A percentile compares a stretch with the other conserved stretches of the same genome.
Evolutionary conservation across 2,113 vertebrate genomes (phyloP).

Genomic region (Dromiciops gliroides): DNA sequence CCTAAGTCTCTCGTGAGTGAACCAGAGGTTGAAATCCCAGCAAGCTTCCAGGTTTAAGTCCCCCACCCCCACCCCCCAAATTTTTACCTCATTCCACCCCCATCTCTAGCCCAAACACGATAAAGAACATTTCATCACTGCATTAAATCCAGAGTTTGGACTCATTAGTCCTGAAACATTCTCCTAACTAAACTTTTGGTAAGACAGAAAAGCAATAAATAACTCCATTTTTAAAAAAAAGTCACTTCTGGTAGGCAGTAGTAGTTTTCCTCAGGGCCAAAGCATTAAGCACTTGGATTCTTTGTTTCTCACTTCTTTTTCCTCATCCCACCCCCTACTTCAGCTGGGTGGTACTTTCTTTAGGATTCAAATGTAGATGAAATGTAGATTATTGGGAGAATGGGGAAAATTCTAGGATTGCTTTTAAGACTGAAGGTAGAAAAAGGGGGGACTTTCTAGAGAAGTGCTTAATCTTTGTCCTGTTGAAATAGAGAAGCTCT

Average conservation of each 20-base stretch:
- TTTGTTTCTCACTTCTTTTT: slow-evolving; percentile 71
- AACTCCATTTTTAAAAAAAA: not conserved
- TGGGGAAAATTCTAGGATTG: not conserved
- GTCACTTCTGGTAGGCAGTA: not conserved
- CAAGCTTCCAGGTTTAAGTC: slow-evolving; percentile 8
- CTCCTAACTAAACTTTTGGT: not conserved
- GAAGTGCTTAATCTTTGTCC: slow-evolving; percentile 6
- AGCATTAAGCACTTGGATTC: not conserved
- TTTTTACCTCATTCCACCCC: not conserved
- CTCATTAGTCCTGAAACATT: not conserved
- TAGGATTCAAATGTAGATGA: slow-evolving; percentile 77
- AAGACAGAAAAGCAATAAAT: not conserved
- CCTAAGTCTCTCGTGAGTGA: not conserved
- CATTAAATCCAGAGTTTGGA: not conserved
- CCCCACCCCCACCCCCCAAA: no score
- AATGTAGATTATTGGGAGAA: slow-evolving; percentile 69
- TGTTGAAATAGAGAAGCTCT: not conserved
- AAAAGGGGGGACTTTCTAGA: not conserved
- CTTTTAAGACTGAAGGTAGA: not conserved
- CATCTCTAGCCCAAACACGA: not conserved
- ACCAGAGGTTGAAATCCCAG: not conserved
- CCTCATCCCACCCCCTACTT: slow-evolving; percentile 49
- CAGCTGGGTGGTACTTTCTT: not conserved
- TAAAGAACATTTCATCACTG: not conserved
- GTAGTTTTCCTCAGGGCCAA: not conserved